Conservation (phyloP, 2,113 vertebrate species). For the Hypocryptadius cinnamomeus region DNA sequence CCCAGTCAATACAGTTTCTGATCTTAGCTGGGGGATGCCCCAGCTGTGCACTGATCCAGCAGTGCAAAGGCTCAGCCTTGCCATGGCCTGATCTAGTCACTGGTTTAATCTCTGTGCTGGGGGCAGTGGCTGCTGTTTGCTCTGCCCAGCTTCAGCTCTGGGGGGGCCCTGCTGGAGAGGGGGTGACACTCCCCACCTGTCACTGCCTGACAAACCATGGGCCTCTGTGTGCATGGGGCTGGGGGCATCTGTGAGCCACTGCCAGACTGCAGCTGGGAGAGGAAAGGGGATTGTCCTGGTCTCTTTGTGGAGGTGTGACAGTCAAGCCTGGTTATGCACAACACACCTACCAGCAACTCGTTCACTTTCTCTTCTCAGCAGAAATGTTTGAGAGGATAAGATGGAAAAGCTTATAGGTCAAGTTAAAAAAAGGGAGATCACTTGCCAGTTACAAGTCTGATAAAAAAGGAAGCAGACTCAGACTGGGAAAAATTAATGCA, state of each 20-base stretch:
- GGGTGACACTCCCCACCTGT: background rate
- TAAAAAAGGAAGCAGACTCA: background rate
- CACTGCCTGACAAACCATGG: background rate
- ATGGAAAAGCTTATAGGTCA: background rate
- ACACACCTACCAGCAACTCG: background rate
- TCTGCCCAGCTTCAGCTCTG: too few species aligned
- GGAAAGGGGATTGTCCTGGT: too few species aligned
- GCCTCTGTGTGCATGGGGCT: background rate
- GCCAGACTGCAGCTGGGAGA: background rate
- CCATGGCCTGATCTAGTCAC: rapidly evolving
- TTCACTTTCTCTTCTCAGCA: background rate
- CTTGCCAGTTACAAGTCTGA: background rate
- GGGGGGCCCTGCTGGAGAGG: too few species aligned
- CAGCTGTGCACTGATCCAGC: too few species aligned
- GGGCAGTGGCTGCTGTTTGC: background rate
- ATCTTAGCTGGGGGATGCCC: rapidly evolving
- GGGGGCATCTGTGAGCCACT: background rate
- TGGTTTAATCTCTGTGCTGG: background rate
- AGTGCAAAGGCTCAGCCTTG: rapidly evolving
- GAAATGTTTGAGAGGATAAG: background rate
- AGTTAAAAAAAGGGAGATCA: background rate
- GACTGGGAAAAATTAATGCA: background rate
- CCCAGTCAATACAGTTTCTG: background rate
- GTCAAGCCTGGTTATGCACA: background rate
- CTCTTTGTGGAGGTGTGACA: background rate